Evolutionary conservation across 2,888 invertebrate species (phyloP).

Genomic region (Dynastes grantii): DNA sequence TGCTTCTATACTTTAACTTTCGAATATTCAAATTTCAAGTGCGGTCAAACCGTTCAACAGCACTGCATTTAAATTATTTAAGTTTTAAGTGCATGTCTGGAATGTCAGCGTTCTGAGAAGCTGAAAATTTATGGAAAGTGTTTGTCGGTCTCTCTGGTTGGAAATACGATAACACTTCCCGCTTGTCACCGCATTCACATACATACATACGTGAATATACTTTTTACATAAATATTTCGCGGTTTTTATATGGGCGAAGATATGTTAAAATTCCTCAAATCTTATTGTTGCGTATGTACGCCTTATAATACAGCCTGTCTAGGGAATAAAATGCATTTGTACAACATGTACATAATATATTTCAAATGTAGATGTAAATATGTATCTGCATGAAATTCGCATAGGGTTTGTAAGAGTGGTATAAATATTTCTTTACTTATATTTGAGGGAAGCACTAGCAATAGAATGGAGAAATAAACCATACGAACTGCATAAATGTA

Average conservation of each 20-base stretch:
- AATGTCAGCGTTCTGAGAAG: constrained; percentile 12
- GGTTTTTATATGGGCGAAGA: not conserved
- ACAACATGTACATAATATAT: too few species aligned
- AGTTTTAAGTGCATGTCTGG: constrained; percentile 43
- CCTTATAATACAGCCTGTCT: not conserved
- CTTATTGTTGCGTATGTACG: not conserved
- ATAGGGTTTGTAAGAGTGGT: too few species aligned
- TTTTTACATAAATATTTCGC: not conserved
- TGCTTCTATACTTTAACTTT: not conserved
- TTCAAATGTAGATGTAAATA: too few species aligned
- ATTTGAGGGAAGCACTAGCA: too few species aligned
- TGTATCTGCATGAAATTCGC: too few species aligned
- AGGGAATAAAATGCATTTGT: too few species aligned
- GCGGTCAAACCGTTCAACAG: constrained; percentile 24
- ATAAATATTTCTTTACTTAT: too few species aligned
- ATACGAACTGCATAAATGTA: too few species aligned
- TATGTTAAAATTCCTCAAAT: not conserved
- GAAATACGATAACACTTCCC: constrained; percentile 10
- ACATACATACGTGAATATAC: not conserved
- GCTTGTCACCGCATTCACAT: not conserved
- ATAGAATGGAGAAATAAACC: too few species aligned
- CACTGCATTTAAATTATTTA: constrained; percentile 43
- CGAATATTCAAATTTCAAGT: constrained; percentile 27
- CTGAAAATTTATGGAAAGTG: constrained; percentile 23
- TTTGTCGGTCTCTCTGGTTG: not conserved